These are phyloP conservation scores for Lottia scabra DNA, from an alignment of 2,888 invertebrate genomes.

Conservation along the genomic window DNA sequence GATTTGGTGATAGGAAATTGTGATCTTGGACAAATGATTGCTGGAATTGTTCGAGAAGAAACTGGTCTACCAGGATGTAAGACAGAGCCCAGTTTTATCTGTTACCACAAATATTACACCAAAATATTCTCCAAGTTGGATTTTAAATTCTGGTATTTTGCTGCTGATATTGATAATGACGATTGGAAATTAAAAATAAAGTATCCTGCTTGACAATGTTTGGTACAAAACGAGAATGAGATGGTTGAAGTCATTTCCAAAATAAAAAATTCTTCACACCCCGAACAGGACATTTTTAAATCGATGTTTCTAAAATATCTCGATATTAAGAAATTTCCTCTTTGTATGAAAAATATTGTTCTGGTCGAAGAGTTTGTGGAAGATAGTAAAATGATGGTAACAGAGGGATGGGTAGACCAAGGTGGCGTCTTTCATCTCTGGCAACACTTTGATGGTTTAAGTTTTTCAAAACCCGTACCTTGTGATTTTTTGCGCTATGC, in stretches of 20 bases:
- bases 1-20: too few species aligned
- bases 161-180: background rate
- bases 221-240: background rate
- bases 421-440: background rate
- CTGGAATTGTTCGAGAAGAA: too few species aligned
- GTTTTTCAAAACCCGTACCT: background rate
- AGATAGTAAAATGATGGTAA: background rate
- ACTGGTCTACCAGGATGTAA: too few species aligned
- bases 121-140: too few species aligned
- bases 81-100: too few species aligned
- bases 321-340: background rate
- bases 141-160: background rate
- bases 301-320: background rate
- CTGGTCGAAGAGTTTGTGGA: background rate
- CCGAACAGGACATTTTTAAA: too few species aligned
- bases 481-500: background rate
- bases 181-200: background rate
- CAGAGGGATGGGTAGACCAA: background rate
- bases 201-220: background rate
- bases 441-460: background rate
- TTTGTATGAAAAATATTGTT: background rate
- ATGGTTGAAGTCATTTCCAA: background rate
- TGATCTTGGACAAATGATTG: too few species aligned
- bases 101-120: too few species aligned
- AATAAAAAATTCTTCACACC: too few species aligned